Evolutionary conservation across 2,113 vertebrate species (phyloP).

Genomic region (Sula dactylatra): DNA sequence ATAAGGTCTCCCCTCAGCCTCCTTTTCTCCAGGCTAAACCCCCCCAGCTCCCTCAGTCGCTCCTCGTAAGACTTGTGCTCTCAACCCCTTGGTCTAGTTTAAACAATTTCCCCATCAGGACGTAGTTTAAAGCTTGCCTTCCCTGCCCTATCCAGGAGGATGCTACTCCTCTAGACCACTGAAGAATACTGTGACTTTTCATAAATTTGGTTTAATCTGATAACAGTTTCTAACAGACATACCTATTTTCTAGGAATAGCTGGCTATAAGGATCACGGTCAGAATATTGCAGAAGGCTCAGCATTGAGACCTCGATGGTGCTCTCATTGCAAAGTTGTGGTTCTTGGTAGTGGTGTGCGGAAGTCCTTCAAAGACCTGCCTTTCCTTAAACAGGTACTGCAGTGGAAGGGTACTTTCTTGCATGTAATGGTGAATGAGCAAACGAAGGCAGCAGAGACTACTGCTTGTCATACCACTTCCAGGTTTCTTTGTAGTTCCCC

Average conservation of each 20-base stretch:
- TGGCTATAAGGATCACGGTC: slow-evolving; percentile 72
- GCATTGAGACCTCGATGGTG: slow-evolving; percentile 84
- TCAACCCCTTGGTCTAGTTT: neutral
- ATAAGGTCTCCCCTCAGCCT: no score
- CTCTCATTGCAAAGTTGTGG: slow-evolving; percentile 89
- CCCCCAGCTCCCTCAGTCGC: neutral
- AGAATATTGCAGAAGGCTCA: slow-evolving; percentile 55
- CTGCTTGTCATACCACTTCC: neutral
- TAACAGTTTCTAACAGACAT: neutral
- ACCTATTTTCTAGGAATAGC: slow-evolving; percentile 67
- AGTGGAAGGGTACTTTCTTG: neutral
- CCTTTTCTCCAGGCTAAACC: neutral
- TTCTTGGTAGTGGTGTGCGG: slow-evolving; percentile 88
- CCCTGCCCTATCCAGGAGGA: neutral
- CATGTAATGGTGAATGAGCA: neutral
- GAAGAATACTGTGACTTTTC: neutral
- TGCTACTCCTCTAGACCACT: neutral
- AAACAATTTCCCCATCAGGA: neutral
- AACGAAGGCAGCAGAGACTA: neutral
- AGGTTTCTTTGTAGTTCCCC: neutral
- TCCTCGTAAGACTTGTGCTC: neutral
- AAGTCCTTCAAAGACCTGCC: slow-evolving; percentile 81
- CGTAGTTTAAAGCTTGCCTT: neutral
- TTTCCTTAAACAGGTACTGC: slow-evolving; percentile 72
- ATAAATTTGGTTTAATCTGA: neutral